Evolutionary conservation across 1,140 invertebrate species (phyloP), one percentile per base, ranked within the genome.

Genomic region (Paramacrobiotus metropolitanus): DNA sequence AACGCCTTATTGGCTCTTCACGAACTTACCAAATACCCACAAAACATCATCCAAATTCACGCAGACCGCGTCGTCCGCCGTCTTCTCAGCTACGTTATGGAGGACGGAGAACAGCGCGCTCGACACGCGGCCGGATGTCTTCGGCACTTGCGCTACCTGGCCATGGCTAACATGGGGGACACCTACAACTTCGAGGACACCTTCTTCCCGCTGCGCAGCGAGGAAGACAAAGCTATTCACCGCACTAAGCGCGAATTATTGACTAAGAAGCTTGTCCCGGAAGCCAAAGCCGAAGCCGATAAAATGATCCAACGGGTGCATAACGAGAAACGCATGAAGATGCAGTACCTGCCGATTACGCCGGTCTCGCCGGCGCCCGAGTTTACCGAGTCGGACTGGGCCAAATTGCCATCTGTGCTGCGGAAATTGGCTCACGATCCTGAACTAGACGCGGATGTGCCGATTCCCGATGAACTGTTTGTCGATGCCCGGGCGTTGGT

Each of bases 241-340:
- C 9, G 48, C 9, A 55, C 48, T 24, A 55, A 55, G 24, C 9
- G 24, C 9, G 48, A 55, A 24, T 4, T 55, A 4, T 4, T 55
- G 9, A 55, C 48, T 4, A 55, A 55, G 24, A 9, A 24, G 24
- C 48, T 55, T 28, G 48, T 55, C 9, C 48, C 48, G 15, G 48
- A 55, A 55, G 48, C 48, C 48, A 55, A 55, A 55, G 48, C 48
- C 15, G 48, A 55, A 28, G 48, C 48, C 9, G 48, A 55, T 24
- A 55, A 55, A 28, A 9, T 55, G 9, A 55, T 18, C 9, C 4
- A 24, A 4, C 48, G 24, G 48, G 48, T 55, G 15, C 48, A 55
- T 4, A 55, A 55, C 4, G 48, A 9, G 9, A 55, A 55, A 24
- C 9, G 24, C 4, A 24, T 24, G 4, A 55, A 55, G 48, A 55